Percentiles rank a stretch among this genome's conserved stretches.
These are phyloP conservation scores for Bufotes viridis DNA, from an alignment of 2,797 vertebrate species.

Conservation along the genomic window DNA sequence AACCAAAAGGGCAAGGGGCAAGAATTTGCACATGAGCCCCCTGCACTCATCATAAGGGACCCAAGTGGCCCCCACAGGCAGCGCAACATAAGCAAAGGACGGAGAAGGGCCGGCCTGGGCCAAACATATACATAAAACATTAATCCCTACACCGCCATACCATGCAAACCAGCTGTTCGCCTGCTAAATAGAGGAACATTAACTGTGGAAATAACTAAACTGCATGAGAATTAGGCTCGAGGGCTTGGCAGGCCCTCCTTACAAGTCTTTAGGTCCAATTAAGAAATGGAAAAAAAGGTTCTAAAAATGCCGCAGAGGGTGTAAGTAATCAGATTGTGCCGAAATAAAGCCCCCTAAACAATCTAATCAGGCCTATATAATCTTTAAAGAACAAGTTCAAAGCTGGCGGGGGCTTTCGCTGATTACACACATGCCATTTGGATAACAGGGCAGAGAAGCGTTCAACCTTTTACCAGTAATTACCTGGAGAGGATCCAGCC, in stretches of 20 bases:
- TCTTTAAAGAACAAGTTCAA: conserved; percentile 61
- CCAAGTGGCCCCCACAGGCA: not conserved
- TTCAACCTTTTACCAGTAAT: conserved; percentile 61
- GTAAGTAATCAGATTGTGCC: conserved; percentile 53
- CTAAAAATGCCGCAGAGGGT: conserved; percentile 43
- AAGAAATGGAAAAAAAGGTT: conserved; percentile 43
- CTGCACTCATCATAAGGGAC: not conserved
- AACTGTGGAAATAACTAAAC: not conserved
- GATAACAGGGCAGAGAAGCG: conserved; percentile 47
- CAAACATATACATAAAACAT: not conserved
- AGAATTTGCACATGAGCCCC: not conserved
- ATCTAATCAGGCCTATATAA: conserved; percentile 55
- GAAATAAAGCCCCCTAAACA: conserved; percentile 33
- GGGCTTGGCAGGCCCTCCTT: not conserved
- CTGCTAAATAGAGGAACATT: not conserved
- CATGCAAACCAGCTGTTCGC: not conserved
- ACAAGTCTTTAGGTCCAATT: conserved; percentile 26
- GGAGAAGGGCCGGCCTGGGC: not conserved
- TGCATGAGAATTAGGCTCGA: not conserved
- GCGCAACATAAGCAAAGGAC: not conserved
- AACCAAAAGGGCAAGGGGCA: not conserved
- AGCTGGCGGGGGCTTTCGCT: conserved; percentile 46
- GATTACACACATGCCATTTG: conserved; percentile 55
- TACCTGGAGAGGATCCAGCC: conserved; percentile 57
- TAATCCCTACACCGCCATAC: not conserved